Percentiles rank a stretch among this genome's conserved stretches.
Evolutionary conservation across 2,888 invertebrate species (phyloP).

Genomic region (Listrodromus nycthemerus): DNA sequence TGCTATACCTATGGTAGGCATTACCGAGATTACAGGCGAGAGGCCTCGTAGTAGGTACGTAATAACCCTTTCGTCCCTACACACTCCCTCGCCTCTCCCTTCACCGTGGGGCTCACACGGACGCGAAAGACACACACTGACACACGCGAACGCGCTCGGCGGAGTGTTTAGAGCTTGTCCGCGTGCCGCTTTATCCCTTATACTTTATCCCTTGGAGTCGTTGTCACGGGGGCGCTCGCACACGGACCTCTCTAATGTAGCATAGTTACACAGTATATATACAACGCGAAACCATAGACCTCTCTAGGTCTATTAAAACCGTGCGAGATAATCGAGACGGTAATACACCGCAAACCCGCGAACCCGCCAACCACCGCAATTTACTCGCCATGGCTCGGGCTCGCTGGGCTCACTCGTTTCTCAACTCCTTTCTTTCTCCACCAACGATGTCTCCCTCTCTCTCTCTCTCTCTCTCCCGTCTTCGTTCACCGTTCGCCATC

Average conservation of each 20-base stretch:
- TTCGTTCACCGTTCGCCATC: constrained; percentile 36
- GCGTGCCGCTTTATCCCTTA: constrained; percentile 66
- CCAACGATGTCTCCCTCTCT: constrained; percentile 46
- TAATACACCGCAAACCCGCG: constrained; percentile 77
- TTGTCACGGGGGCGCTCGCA: constrained; percentile 59
- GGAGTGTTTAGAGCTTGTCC: constrained; percentile 39
- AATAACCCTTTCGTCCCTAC: constrained; percentile 74
- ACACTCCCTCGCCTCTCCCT: constrained; percentile 58
- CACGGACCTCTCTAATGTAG: constrained; percentile 31
- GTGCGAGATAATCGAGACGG: constrained; percentile 76
- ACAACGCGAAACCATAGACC: constrained; percentile 30
- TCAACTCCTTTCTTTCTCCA: constrained; percentile 36
- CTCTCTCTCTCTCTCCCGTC: constrained; percentile 52
- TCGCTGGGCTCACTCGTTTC: constrained; percentile 47
- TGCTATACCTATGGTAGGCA: constrained; percentile 75
- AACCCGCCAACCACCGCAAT: constrained; percentile 75
- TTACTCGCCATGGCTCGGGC: constrained; percentile 67
- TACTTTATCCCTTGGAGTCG: constrained; percentile 68
- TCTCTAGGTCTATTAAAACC: constrained; percentile 76
- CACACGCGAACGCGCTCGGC: constrained; percentile 10
- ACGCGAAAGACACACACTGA: background rate
- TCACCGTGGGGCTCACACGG: background rate
- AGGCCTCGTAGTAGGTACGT: constrained; percentile 69
- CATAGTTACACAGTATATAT: constrained; percentile 41
- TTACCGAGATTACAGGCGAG: constrained; percentile 79